Evolutionary conservation across 2,888 invertebrate species (phyloP).

Genomic region (Leptothorax acervorum): DNA sequence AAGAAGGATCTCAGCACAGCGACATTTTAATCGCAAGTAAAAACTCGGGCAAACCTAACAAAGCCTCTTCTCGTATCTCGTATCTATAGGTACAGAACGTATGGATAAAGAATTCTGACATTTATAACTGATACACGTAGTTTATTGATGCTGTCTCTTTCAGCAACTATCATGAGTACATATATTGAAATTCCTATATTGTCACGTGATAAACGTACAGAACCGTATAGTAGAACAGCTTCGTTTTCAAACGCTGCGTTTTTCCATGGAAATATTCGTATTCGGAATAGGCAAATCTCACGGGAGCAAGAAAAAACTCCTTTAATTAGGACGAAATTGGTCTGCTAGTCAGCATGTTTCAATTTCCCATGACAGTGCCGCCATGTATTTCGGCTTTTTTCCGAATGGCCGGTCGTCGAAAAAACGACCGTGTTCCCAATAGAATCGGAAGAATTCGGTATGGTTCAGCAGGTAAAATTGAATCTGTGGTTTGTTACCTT

Average conservation of each 20-base stretch:
- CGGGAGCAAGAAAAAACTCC: constrained; percentile 64
- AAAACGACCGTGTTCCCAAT: constrained; percentile 48
- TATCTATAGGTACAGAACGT: background rate
- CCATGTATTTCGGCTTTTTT: constrained; percentile 72
- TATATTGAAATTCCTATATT: constrained; percentile 40
- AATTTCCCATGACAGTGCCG: constrained; percentile 75
- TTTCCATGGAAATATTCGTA: constrained; percentile 40
- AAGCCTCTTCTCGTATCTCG: background rate
- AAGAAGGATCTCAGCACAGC: background rate
- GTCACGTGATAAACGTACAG: constrained; percentile 12
- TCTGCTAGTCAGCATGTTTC: constrained; percentile 72
- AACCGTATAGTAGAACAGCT: background rate
- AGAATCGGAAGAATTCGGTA: constrained; percentile 51
- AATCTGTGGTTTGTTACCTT: constrained; percentile 36
- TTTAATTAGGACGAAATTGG: constrained; percentile 74
- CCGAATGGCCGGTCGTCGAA: constrained; percentile 51
- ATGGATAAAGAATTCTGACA: constrained; percentile 2
- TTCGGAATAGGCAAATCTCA: constrained; percentile 43
- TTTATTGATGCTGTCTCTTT: constrained; percentile 18
- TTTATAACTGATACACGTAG: background rate
- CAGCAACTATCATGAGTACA: background rate
- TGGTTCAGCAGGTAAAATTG: constrained; percentile 51
- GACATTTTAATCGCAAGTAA: background rate
- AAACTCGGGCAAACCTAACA: background rate
- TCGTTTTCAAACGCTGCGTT: constrained; percentile 32